Percentiles rank a stretch among this genome's conserved stretches.
These are phyloP conservation scores for Ephialtes manifestator DNA, from an alignment of 2,888 invertebrate species.

Conservation along the genomic window DNA sequence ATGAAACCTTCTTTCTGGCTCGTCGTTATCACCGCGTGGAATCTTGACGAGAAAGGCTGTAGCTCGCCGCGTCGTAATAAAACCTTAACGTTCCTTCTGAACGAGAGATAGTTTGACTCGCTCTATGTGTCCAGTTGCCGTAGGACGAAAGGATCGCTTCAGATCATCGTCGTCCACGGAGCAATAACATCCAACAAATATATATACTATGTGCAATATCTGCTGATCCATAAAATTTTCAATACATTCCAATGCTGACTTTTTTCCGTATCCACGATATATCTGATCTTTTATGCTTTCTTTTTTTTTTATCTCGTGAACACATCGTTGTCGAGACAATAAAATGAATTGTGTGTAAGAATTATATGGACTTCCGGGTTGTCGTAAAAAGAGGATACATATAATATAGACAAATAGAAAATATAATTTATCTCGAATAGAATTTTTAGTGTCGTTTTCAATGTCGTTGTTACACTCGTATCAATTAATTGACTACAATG, in stretches of 20 bases:
- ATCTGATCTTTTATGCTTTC: slow-evolving; percentile 50
- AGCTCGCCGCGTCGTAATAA: slow-evolving; percentile 55
- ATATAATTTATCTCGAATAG: neutral
- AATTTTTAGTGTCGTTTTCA: neutral
- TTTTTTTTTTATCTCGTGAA: slow-evolving; percentile 54
- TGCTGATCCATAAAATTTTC: slow-evolving; percentile 76
- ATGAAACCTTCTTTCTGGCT: slow-evolving; percentile 35
- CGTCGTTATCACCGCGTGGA: slow-evolving; percentile 55
- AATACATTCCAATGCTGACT: slow-evolving; percentile 69
- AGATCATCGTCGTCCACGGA: slow-evolving; percentile 26
- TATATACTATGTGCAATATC: slow-evolving; percentile 40
- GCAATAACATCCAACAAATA: slow-evolving; percentile 59
- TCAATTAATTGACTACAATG: neutral
- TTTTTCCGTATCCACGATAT: slow-evolving; percentile 51
- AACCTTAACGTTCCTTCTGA: slow-evolving; percentile 33
- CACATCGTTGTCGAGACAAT: slow-evolving; percentile 50
- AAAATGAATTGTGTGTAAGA: slow-evolving; percentile 20
- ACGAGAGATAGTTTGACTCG: slow-evolving; percentile 25
- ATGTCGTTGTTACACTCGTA: neutral
- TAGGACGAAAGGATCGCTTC: slow-evolving; percentile 31
- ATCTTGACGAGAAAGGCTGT: slow-evolving; percentile 45
- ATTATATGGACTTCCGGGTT: neutral
- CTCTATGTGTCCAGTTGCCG: slow-evolving; percentile 39
- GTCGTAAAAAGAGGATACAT: slow-evolving; percentile 20
- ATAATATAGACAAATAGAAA: neutral